Conservation (phyloP, 2,888 invertebrate genomes). For the Sphinx pinastri region DNA sequence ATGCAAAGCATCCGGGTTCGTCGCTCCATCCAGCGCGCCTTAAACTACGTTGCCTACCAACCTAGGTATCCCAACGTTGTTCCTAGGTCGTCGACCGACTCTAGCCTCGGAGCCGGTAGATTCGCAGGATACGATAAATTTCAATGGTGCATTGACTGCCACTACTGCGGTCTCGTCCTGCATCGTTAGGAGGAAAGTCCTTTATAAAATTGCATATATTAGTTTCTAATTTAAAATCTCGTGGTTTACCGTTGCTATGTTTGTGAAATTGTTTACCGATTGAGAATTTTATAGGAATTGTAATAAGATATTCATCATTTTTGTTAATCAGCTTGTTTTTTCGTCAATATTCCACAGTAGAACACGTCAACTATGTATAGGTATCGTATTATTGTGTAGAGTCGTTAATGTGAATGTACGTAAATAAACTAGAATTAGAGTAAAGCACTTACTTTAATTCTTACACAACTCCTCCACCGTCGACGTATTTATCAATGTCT, state of each 20-base stretch:
- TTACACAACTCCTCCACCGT: neutral
- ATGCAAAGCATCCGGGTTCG: slow-evolving; percentile 69
- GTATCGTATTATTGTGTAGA: neutral
- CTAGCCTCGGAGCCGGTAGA: slow-evolving; percentile 71
- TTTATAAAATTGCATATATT: slow-evolving; percentile 42
- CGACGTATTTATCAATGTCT: neutral
- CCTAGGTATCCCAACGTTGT: slow-evolving; percentile 73
- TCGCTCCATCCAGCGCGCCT: slow-evolving; percentile 62
- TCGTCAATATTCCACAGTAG: neutral
- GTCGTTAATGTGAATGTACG: neutral
- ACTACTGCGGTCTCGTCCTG: slow-evolving; percentile 51
- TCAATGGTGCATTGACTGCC: slow-evolving; percentile 80
- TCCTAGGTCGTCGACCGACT: slow-evolving; percentile 73
- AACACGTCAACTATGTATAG: neutral
- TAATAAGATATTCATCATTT: neutral
- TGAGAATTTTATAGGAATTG: too few relatives aligned
- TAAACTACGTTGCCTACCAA: slow-evolving; percentile 55
- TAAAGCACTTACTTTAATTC: slow-evolving; percentile 6
- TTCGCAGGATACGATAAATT: slow-evolving; percentile 82
- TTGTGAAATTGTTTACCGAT: neutral
- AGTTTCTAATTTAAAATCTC: slow-evolving; percentile 28
- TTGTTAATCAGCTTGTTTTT: neutral
- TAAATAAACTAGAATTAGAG: neutral
- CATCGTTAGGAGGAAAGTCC: slow-evolving; percentile 51
- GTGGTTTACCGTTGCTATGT: slow-evolving; percentile 4